Percentiles rank a stretch among this genome's conserved stretches.
These are phyloP conservation scores for Girardia tigrina DNA, from an alignment of 2,888 invertebrate genomes.

Conservation along the genomic window DNA sequence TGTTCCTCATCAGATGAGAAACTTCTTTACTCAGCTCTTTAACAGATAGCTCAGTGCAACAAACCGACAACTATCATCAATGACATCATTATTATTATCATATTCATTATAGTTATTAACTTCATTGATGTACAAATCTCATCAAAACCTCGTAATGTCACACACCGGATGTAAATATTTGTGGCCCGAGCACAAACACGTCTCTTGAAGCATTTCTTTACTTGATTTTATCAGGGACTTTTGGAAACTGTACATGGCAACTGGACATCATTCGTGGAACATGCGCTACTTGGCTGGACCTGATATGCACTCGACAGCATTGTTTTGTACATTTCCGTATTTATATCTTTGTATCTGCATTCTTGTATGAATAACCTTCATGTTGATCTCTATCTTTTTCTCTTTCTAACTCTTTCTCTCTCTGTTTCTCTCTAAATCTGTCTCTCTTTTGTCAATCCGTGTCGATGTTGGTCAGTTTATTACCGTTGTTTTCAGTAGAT, in stretches of 20 bases:
- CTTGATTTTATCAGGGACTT: neutral
- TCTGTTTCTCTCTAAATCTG: too few relatives aligned
- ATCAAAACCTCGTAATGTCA: neutral
- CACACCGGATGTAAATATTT: neutral
- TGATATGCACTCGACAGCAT: neutral
- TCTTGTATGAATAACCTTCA: too few relatives aligned
- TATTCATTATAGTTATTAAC: neutral
- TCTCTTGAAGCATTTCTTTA: neutral
- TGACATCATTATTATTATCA: neutral
- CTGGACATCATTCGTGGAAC: neutral
- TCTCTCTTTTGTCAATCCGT: neutral
- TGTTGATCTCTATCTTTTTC: neutral
- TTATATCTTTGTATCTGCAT: neutral
- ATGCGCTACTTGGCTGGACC: neutral
- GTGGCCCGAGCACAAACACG: neutral
- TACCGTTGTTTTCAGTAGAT: neutral
- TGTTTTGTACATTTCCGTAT: neutral
- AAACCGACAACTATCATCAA: neutral
- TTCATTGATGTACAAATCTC: neutral
- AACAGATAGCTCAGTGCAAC: slow-evolving; percentile 2
- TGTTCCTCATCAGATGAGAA: slow-evolving; percentile 15
- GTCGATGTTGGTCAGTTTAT: neutral
- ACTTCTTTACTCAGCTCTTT: slow-evolving; percentile 8
- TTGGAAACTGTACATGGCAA: neutral
- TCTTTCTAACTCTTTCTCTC: neutral